A percentile compares a stretch with the other conserved stretches of the same genome.
phyloP scores from a whole-genome alignment of 2,113 vertebrate species.

The Labeo catla region DNA sequence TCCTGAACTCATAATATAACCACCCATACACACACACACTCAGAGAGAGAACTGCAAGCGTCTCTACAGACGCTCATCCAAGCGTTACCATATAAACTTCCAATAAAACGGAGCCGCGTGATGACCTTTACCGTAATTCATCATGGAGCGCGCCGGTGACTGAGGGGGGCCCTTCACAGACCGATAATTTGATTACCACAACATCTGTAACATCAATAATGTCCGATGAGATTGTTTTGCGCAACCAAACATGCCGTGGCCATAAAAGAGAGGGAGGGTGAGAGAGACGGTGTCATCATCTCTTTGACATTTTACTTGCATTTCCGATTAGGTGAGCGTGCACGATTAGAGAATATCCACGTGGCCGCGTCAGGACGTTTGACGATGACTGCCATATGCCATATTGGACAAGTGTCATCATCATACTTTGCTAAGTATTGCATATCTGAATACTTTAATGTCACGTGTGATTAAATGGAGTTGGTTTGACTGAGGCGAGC shows the following conservation, averaged over 20 bases:
- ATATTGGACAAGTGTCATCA: slow-evolving; percentile 3
- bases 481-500: slow-evolving; percentile 8
- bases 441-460: neutral
- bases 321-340: slow-evolving; percentile 30
- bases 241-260: slow-evolving; percentile 79
- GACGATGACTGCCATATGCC: slow-evolving; percentile 38
- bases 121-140: slow-evolving; percentile 80
- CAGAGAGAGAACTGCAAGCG: neutral
- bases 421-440: slow-evolving; percentile 13
- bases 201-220: slow-evolving; percentile 84
- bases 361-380: slow-evolving; percentile 33
- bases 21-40: neutral
- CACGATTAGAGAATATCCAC: slow-evolving; percentile 28
- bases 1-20: neutral
- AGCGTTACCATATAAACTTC: slow-evolving; percentile 67
- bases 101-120: slow-evolving; percentile 67
- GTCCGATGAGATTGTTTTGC: slow-evolving; percentile 81
- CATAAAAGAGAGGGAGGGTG: slow-evolving; percentile 66
- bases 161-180: slow-evolving; percentile 78
- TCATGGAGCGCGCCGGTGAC: slow-evolving; percentile 64
- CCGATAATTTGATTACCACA: slow-evolving; percentile 82
- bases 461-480: slow-evolving; percentile 4
- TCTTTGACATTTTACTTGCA: slow-evolving; percentile 49
- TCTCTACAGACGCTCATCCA: slow-evolving; percentile 65
- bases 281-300: slow-evolving; percentile 32